These are phyloP conservation scores for Meliscaeva auricollis DNA, from an alignment of 2,888 invertebrate genomes.

Conservation along the genomic window DNA sequence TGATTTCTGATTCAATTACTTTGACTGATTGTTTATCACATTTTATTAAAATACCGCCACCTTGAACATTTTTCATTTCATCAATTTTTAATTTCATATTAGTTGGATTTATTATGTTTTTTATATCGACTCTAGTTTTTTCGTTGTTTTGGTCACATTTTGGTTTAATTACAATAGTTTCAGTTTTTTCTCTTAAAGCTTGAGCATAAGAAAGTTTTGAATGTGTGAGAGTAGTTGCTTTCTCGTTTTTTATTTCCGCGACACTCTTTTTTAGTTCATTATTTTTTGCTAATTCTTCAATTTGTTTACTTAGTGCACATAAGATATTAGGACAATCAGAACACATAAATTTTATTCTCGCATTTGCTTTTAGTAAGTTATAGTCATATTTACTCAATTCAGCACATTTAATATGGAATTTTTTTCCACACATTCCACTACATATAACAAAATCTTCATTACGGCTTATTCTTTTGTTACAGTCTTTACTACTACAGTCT, in stretches of 20 bases:
- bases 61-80: not conserved
- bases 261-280: not conserved
- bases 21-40: not conserved
- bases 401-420: constrained; percentile 5
- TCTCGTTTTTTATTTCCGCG: too few relatives aligned
- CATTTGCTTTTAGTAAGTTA: not conserved
- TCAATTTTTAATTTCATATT: not conserved
- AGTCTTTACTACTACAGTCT: too few relatives aligned
- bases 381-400: not conserved
- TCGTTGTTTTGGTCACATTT: not conserved
- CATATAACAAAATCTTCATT: not conserved
- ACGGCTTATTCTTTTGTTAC: not conserved
- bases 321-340: not conserved
- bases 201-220: too few relatives aligned
- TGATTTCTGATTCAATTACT: not conserved
- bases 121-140: not conserved
- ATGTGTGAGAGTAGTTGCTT: too few relatives aligned
- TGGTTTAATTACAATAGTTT: not conserved
- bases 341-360: not conserved
- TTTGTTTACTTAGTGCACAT: not conserved
- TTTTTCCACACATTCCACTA: constrained; percentile 4
- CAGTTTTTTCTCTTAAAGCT: too few relatives aligned
- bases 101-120: not conserved
- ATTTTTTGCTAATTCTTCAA: not conserved
- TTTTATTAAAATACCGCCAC: not conserved